Conservation (phyloP, 2,113 vertebrate genomes). For the Cavia porcellus region DNA sequence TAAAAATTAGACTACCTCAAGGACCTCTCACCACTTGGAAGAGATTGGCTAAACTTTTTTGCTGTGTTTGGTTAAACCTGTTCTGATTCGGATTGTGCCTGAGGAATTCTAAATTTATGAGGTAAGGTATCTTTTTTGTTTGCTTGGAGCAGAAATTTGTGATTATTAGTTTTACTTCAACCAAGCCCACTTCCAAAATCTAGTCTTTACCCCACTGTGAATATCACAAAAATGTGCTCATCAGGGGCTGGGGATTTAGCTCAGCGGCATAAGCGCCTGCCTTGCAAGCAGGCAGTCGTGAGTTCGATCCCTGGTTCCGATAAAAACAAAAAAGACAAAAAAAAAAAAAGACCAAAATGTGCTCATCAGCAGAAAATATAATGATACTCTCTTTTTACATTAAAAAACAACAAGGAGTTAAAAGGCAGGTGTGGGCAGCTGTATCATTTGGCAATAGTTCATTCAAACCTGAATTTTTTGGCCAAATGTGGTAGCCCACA, state of each 20-base stretch:
- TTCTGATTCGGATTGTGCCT: slow-evolving; percentile 68
- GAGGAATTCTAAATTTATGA: slow-evolving; percentile 80
- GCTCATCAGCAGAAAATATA: slow-evolving; percentile 48
- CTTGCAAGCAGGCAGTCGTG: no score
- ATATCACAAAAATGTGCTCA: slow-evolving; percentile 49
- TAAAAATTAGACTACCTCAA: slow-evolving; percentile 38
- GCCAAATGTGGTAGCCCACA: neutral
- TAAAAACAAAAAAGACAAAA: no score
- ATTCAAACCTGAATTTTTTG: slow-evolving; percentile 23
- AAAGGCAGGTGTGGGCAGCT: neutral
- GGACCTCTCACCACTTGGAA: slow-evolving; percentile 45
- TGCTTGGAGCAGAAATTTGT: slow-evolving; percentile 53
- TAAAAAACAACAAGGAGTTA: neutral
- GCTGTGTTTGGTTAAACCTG: slow-evolving; percentile 61
- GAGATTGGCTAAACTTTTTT: slow-evolving; percentile 53
- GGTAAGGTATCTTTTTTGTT: slow-evolving; percentile 74
- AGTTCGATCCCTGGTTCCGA: no score
- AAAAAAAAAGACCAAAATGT: neutral
- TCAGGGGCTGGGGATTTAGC: neutral
- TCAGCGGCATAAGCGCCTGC: no score
- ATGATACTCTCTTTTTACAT: slow-evolving; percentile 43
- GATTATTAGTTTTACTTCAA: slow-evolving; percentile 12
- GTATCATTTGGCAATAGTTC: neutral
- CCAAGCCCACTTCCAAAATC: slow-evolving; percentile 9
- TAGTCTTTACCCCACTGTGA: neutral